Percentiles rank a stretch among this genome's conserved stretches.
These are phyloP conservation scores for Trachelus iudaicus DNA, from an alignment of 2,888 invertebrate species.

Conservation along the genomic window DNA sequence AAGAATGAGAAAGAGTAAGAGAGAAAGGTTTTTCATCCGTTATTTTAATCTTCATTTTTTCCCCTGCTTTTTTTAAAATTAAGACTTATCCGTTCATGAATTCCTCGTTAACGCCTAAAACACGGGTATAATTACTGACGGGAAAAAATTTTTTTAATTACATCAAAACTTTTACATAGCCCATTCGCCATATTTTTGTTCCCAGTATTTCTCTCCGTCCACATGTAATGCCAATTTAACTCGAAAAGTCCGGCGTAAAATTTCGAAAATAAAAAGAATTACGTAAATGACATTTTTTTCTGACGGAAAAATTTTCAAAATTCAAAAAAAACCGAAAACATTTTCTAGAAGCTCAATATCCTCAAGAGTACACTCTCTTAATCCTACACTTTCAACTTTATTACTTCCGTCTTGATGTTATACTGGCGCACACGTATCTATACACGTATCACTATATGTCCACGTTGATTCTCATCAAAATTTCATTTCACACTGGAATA, in stretches of 20 bases:
- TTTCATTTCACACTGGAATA: not conserved
- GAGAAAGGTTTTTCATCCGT: not conserved
- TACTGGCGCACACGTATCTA: not conserved
- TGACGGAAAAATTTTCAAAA: not conserved
- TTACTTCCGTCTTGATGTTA: not conserved
- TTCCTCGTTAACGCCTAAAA: not conserved
- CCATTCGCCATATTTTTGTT: not conserved
- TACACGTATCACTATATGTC: not conserved
- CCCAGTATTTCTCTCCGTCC: not conserved
- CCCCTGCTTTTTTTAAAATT: not conserved
- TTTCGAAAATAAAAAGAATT: not conserved
- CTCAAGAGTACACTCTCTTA: not conserved
- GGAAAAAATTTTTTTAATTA: not conserved
- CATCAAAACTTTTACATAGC: not conserved
- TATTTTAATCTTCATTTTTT: not conserved
- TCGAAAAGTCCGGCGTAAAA: not conserved
- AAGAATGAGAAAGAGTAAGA: too few relatives aligned
- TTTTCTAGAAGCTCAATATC: not conserved
- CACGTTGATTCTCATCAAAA: not conserved
- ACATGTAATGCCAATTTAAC: not conserved
- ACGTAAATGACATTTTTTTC: not conserved
- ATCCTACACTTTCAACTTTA: not conserved
- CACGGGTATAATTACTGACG: not conserved
- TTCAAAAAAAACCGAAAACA: not conserved
- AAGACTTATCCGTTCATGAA: not conserved